Percentiles rank a stretch among this genome's conserved stretches.
phyloP scores from a whole-genome alignment of 2,113 vertebrate genomes.

The Menidia beryllina region DNA sequence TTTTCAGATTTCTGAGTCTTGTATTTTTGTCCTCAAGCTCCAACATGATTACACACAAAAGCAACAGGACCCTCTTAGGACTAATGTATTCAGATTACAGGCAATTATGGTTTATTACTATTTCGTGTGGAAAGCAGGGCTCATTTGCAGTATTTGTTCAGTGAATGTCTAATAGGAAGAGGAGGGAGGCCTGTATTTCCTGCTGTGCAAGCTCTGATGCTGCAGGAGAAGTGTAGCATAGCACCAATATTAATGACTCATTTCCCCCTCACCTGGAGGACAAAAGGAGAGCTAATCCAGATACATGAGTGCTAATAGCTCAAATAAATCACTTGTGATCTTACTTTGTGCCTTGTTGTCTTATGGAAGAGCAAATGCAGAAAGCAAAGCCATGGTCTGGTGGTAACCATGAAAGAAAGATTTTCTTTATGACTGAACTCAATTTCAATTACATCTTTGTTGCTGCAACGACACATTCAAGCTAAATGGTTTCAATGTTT shows the following conservation, averaged over 20 bases:
- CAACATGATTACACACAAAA: slow-evolving; percentile 65
- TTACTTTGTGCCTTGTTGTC: slow-evolving; percentile 59
- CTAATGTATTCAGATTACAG: slow-evolving; percentile 76
- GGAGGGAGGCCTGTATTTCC: slow-evolving; percentile 54
- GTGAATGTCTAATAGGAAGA: slow-evolving; percentile 54
- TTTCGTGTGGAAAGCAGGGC: slow-evolving; percentile 58
- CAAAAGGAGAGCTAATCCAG: slow-evolving; percentile 65
- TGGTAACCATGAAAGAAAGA: slow-evolving; percentile 35
- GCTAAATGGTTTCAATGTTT: slow-evolving; percentile 4
- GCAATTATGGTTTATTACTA: slow-evolving; percentile 71
- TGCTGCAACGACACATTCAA: background rate
- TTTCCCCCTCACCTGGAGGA: slow-evolving; percentile 68
- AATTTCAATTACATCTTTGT: slow-evolving; percentile 24
- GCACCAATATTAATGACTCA: slow-evolving; percentile 66
- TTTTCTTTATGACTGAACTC: slow-evolving; percentile 26
- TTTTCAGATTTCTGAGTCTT: slow-evolving; percentile 16
- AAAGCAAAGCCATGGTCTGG: slow-evolving; percentile 39
- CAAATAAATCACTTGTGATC: slow-evolving; percentile 64
- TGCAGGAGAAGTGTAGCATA: slow-evolving; percentile 59
- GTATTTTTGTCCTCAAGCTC: slow-evolving; percentile 40
- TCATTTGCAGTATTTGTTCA: slow-evolving; percentile 66
- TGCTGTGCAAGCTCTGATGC: slow-evolving; percentile 57
- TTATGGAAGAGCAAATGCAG: slow-evolving; percentile 47
- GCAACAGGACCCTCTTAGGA: slow-evolving; percentile 58
- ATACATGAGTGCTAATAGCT: slow-evolving; percentile 66